Evolutionary conservation across 1,140 invertebrate species (phyloP).

Genomic region (Cepaea nemoralis): DNA sequence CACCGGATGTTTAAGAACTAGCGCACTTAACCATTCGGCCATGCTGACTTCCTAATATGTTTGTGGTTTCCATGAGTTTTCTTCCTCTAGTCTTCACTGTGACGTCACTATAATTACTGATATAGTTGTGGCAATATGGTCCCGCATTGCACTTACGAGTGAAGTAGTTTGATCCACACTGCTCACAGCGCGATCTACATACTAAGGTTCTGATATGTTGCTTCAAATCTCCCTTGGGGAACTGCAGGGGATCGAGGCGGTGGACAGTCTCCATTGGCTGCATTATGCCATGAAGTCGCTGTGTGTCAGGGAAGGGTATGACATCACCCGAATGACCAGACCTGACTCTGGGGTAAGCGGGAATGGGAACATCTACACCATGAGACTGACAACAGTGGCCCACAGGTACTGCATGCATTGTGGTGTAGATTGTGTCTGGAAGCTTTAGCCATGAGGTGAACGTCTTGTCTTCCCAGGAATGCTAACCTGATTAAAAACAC

Average conservation of each 20-base stretch:
- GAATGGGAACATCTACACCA: not conserved
- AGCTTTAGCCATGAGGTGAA: too few species aligned
- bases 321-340: slow-evolving; percentile 19
- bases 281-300: not conserved
- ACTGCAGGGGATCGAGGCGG: not conserved
- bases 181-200: too few species aligned
- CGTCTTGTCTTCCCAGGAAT: too few species aligned
- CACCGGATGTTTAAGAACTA: too few species aligned
- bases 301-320: slow-evolving; percentile 12
- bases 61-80: not conserved
- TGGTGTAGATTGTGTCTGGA: too few species aligned
- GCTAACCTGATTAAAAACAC: too few species aligned
- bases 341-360: not conserved
- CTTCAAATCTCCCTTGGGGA: not conserved
- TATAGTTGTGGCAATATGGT: not conserved
- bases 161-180: too few species aligned
- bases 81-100: not conserved
- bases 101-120: not conserved
- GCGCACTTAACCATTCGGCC: too few species aligned
- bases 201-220: too few species aligned
- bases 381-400: not conserved
- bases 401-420: too few species aligned
- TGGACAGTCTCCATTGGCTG: slow-evolving; percentile 4
- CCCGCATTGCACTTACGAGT: not conserved
- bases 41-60: too few species aligned